Percentiles rank a stretch among this genome's conserved stretches.
Evolutionary conservation across 2,113 vertebrate species (phyloP).

Genomic region (Xyrauchen texanus): DNA sequence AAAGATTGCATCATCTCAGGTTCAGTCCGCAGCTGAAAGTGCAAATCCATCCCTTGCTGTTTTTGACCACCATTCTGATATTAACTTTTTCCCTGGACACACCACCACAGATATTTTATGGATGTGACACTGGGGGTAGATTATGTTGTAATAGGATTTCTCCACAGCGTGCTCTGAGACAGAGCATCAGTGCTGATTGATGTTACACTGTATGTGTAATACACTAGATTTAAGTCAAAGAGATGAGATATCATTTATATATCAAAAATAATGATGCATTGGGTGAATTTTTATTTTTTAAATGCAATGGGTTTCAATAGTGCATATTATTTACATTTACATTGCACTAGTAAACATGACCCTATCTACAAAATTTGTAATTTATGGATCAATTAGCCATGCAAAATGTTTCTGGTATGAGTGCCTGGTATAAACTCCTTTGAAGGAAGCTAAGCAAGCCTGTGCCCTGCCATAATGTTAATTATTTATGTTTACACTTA

Average conservation of each 20-base stretch:
- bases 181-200: slow-evolving; percentile 34
- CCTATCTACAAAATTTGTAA: too few species aligned
- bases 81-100: neutral
- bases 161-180: slow-evolving; percentile 4
- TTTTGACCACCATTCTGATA: slow-evolving; percentile 11
- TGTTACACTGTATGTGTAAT: neutral
- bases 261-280: neutral
- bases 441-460: too few species aligned
- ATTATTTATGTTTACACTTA: too few species aligned
- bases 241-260: neutral
- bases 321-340: too few species aligned
- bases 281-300: neutral
- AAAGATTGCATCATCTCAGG: slow-evolving; percentile 7
- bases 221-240: neutral
- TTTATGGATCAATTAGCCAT: too few species aligned
- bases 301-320: too few species aligned
- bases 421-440: too few species aligned
- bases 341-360: too few species aligned
- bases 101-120: slow-evolving; percentile 22
- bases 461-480: too few species aligned
- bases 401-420: too few species aligned
- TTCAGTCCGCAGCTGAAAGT: slow-evolving; percentile 12
- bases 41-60: slow-evolving; percentile 9
- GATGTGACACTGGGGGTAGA: slow-evolving; percentile 29
- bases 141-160: slow-evolving; percentile 46